These are phyloP conservation scores for Serrognathus titanus DNA, from an alignment of 2,888 invertebrate genomes.

Conservation along the genomic window DNA sequence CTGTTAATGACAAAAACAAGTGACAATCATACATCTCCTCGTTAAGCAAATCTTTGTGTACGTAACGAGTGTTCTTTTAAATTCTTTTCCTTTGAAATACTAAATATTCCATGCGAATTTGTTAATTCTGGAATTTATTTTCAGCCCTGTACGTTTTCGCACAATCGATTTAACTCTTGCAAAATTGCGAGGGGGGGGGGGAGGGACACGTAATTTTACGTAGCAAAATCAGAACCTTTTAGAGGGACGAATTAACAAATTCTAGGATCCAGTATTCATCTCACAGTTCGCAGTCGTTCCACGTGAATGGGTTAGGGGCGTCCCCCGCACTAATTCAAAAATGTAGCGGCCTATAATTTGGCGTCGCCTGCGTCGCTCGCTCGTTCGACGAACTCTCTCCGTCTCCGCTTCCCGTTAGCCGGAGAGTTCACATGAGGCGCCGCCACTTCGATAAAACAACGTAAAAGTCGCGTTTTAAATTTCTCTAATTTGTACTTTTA, in stretches of 20 bases:
- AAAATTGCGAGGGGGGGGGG: too few species aligned
- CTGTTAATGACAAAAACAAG: too few species aligned
- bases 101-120: too few species aligned
- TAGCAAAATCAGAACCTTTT: conserved; percentile 11
- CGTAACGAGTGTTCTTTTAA: too few species aligned
- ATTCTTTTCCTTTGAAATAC: too few species aligned
- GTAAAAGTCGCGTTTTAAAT: background rate
- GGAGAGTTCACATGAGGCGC: background rate
- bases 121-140: too few species aligned
- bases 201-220: background rate
- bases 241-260: conserved; percentile 23
- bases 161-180: too few species aligned
- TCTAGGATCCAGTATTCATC: conserved; percentile 32
- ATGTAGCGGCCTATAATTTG: conserved; percentile 23
- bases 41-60: too few species aligned
- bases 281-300: conserved; percentile 37
- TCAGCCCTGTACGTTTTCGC: too few species aligned
- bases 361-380: conserved; percentile 12
- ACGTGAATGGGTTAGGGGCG: conserved; percentile 28
- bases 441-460: background rate
- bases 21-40: too few species aligned
- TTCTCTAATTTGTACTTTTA: background rate
- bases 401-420: conserved; percentile 2
- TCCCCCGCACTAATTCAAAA: conserved; percentile 19
- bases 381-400: background rate